A percentile compares a stretch with the other conserved stretches of the same genome.
Evolutionary conservation across 1,140 invertebrate species (phyloP).

Genomic region (Drosophila elegans): DNA sequence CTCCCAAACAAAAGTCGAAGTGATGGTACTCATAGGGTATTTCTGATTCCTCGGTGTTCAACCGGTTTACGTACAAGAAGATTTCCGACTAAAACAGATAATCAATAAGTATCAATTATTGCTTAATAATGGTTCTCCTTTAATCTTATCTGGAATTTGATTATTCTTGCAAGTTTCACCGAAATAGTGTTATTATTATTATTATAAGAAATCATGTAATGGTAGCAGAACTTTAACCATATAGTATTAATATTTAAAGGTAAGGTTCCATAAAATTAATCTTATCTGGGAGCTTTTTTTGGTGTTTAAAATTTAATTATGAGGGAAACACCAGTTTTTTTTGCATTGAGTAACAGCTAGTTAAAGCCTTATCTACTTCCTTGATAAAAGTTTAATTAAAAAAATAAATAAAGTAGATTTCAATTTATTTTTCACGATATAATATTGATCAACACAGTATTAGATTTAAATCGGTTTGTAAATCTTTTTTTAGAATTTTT

Average conservation of each 20-base stretch:
- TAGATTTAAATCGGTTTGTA: no score
- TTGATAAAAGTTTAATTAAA: neutral
- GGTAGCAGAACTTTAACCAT: no score
- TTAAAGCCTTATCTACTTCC: neutral
- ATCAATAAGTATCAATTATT: slow-evolving; percentile 5
- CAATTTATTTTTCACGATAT: neutral
- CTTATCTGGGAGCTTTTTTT: neutral
- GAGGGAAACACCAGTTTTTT: neutral
- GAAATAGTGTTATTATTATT: neutral
- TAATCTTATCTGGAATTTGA: slow-evolving; percentile 3
- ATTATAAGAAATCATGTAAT: no score
- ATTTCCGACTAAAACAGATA: slow-evolving; percentile 62
- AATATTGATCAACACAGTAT: neutral
- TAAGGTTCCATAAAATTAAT: neutral
- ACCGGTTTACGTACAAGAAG: slow-evolving; percentile 94
- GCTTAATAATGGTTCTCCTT: neutral
- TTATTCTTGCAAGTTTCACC: neutral
- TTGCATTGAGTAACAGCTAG: neutral
- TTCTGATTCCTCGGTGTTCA: slow-evolving; percentile 98
- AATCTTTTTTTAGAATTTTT: no score
- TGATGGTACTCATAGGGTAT: slow-evolving; percentile 99
- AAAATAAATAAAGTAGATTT: neutral
- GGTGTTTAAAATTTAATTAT: neutral
- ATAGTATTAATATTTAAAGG: no score
- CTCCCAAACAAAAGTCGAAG: slow-evolving; percentile 96